Evolutionary conservation across 2,888 invertebrate species (phyloP).

Genomic region (Noctua janthina): DNA sequence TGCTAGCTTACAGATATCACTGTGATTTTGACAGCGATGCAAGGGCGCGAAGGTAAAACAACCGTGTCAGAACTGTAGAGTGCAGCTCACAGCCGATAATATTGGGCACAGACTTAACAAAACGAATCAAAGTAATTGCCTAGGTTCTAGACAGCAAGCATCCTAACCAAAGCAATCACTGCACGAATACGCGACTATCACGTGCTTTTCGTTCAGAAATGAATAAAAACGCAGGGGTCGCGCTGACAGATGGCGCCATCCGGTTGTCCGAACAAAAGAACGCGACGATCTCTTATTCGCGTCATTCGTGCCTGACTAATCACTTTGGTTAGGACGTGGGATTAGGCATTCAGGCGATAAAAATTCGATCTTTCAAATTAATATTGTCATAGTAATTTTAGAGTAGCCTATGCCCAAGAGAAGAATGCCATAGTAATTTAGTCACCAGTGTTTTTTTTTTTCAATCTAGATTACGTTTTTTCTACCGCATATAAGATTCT

Average conservation of each 20-base stretch:
- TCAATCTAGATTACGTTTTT: slow-evolving; percentile 22
- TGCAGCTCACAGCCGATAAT: slow-evolving; percentile 1
- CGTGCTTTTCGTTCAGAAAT: neutral
- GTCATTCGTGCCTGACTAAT: neutral
- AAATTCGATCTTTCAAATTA: neutral
- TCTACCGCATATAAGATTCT: slow-evolving; percentile 22
- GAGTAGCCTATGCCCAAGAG: neutral
- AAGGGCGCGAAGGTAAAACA: neutral
- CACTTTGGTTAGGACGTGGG: neutral
- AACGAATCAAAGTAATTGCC: neutral
- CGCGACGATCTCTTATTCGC: neutral
- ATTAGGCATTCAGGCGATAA: neutral
- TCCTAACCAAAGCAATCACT: slow-evolving; percentile 4
- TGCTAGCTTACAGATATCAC: neutral
- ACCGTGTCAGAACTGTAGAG: neutral
- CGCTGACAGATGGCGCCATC: neutral
- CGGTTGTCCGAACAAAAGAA: neutral
- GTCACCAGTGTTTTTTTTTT: slow-evolving; percentile 26
- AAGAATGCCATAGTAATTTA: slow-evolving; percentile 3
- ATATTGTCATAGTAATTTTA: neutral
- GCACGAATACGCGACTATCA: neutral
- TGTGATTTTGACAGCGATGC: neutral
- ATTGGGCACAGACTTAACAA: neutral
- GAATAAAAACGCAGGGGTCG: neutral
- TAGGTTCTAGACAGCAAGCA: neutral